Percentiles rank a stretch among this genome's conserved stretches.
Evolutionary conservation across 2,888 invertebrate genomes (phyloP).

Genomic region (Eutolmus rufibarbis): DNA sequence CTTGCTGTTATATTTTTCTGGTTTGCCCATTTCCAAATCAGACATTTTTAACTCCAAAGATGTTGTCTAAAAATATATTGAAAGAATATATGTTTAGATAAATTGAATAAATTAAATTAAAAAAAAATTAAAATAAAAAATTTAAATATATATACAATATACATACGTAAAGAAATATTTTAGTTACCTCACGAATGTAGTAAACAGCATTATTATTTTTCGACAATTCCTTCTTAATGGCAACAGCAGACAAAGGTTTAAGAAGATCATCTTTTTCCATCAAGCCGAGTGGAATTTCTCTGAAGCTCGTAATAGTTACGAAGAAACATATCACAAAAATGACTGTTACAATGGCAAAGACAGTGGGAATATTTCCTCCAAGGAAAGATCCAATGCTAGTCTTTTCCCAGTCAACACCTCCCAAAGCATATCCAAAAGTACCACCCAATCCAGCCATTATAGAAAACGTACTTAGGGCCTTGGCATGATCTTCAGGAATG

Average conservation of each 20-base stretch:
- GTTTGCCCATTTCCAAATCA: conserved; percentile 44
- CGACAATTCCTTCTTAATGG: conserved; percentile 57
- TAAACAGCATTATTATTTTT: conserved; percentile 56
- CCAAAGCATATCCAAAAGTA: conserved; percentile 68
- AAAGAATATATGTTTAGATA: background rate
- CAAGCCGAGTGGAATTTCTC: conserved; percentile 66
- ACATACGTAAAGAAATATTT: too few relatives aligned
- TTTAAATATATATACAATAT: too few relatives aligned
- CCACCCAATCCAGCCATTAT: conserved; percentile 72
- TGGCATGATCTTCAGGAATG: conserved; percentile 69
- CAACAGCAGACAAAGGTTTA: conserved; percentile 56
- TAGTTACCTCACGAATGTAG: conserved; percentile 56
- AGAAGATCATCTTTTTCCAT: conserved; percentile 59
- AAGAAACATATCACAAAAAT: conserved; percentile 67
- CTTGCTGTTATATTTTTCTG: background rate
- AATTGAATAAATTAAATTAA: too few relatives aligned
- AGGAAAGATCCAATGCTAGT: conserved; percentile 63
- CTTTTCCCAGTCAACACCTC: conserved; percentile 68
- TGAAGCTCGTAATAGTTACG: conserved; percentile 68
- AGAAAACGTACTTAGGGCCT: conserved; percentile 70
- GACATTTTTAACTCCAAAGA: conserved; percentile 54
- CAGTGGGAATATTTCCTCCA: conserved; percentile 68
- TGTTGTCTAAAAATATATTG: conserved; percentile 49
- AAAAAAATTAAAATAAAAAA: background rate
- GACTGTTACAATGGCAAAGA: conserved; percentile 67